These are phyloP conservation scores for Cyprinella venusta DNA, from an alignment of 2,797 vertebrate species.

Conservation along the genomic window DNA sequence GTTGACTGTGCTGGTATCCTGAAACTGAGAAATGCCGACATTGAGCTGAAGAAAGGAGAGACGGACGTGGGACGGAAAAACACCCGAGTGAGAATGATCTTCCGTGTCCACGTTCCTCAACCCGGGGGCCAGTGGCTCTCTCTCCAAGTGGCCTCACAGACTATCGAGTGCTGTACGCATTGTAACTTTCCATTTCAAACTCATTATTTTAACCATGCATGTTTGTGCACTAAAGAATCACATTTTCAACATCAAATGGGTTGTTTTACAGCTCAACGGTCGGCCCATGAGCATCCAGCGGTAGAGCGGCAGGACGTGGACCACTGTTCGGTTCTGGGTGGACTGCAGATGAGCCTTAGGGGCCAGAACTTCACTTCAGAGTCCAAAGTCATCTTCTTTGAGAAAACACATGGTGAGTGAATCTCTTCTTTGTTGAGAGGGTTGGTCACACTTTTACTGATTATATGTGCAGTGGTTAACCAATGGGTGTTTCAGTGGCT, in stretches of 20 bases:
- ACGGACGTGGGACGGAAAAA: conserved; percentile 89
- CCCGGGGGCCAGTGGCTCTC: conserved; percentile 78
- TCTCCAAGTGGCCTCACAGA: conserved; percentile 82
- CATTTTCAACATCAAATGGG: conserved; percentile 11
- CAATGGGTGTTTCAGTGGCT: background rate
- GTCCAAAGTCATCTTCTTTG: conserved; percentile 94
- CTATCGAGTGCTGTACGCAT: conserved; percentile 88
- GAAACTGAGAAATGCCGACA: conserved; percentile 87
- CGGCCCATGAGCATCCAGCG: conserved; percentile 91
- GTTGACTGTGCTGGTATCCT: conserved; percentile 88
- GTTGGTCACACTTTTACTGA: background rate
- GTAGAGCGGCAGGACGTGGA: conserved; percentile 92
- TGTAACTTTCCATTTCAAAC: background rate
- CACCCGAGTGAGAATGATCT: conserved; percentile 84
- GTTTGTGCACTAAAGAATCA: background rate
- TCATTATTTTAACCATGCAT: background rate
- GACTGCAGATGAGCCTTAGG: conserved; percentile 93
- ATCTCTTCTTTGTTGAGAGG: no score
- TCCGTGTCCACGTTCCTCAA: conserved; percentile 85
- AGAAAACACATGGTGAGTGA: conserved; percentile 89
- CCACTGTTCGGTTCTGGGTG: conserved; percentile 87
- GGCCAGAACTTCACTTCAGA: conserved; percentile 94
- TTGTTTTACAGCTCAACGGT: conserved; percentile 88
- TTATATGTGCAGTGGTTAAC: background rate
- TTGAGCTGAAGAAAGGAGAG: conserved; percentile 87